Conservation (phyloP, 1,140 invertebrate genomes). For the Drosophila tani region DNA sequence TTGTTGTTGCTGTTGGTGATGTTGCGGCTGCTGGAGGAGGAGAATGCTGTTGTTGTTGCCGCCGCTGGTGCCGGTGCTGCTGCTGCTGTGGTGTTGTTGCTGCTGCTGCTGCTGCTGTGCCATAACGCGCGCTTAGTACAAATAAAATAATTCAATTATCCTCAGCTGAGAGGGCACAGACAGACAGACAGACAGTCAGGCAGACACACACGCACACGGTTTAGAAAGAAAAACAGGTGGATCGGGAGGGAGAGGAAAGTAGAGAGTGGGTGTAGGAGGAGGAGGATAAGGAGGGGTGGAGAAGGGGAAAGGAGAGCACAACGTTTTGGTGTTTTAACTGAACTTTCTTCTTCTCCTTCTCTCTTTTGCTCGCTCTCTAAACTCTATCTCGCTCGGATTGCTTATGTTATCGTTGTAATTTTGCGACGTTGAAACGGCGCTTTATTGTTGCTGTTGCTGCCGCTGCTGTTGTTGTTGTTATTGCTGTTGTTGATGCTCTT, state of each 20-base stretch:
- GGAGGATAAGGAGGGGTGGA: conserved; percentile 1
- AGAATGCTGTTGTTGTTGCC: conserved; percentile 60
- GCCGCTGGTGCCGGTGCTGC: conserved; percentile 52
- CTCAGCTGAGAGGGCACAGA: conserved; percentile 41
- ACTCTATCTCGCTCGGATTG: conserved; percentile 28
- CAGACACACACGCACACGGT: conserved; percentile 28
- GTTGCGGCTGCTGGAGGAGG: conserved; percentile 50
- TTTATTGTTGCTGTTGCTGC: conserved; percentile 35
- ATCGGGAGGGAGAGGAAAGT: neutral
- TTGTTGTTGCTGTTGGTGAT: conserved; percentile 45
- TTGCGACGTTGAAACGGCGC: conserved; percentile 55
- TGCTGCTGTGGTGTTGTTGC: conserved; percentile 36
- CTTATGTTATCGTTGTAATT: conserved; percentile 70
- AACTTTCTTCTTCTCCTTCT: conserved; percentile 14
- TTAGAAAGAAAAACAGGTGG: conserved; percentile 9
- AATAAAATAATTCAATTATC: conserved; percentile 67
- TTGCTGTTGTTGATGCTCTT: conserved; percentile 11
- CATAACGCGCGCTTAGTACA: conserved; percentile 73
- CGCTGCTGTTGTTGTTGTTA: conserved; percentile 29
- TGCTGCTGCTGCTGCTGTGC: conserved; percentile 75
- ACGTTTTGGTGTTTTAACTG: neutral
- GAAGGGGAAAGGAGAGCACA: neutral
- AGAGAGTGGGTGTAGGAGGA: neutral
- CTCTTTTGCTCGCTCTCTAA: conserved; percentile 24
- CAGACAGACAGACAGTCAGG: conserved; percentile 28